phyloP scores from a whole-genome alignment of 2,888 invertebrate species.

The Deilephila elpenor region DNA sequence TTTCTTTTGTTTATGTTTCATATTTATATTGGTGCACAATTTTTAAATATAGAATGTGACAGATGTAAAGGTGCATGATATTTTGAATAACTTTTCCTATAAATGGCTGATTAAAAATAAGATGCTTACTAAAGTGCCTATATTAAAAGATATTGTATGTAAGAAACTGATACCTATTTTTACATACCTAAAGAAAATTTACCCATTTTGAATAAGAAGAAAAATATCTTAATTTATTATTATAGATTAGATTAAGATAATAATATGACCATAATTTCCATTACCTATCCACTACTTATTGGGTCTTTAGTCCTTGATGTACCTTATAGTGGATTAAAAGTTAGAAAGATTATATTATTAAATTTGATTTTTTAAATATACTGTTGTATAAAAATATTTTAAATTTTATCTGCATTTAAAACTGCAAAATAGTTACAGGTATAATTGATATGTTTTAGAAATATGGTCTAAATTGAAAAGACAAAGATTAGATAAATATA shows the following conservation, averaged over 20 bases:
- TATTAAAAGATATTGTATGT: neutral
- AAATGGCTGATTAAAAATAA: neutral
- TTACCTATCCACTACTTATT: neutral
- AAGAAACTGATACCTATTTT: neutral
- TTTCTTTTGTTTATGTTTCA: constrained; percentile 20
- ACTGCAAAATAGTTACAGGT: too few relatives aligned
- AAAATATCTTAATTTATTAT: constrained; percentile 1
- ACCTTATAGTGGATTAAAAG: neutral
- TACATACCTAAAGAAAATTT: neutral
- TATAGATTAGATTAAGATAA: neutral
- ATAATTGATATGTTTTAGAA: too few relatives aligned
- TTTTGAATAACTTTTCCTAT: neutral
- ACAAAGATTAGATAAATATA: too few relatives aligned
- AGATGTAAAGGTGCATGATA: too few relatives aligned
- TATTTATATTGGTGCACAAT: neutral
- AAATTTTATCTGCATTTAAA: too few relatives aligned
- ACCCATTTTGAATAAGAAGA: neutral
- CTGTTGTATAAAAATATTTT: too few relatives aligned
- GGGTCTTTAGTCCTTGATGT: neutral
- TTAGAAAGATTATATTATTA: neutral
- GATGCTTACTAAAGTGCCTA: neutral
- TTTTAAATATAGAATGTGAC: neutral
- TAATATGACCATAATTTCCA: neutral
- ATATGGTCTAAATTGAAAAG: too few relatives aligned
- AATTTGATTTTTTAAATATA: too few relatives aligned